A percentile compares a stretch with the other conserved stretches of the same genome.
phyloP scores from a whole-genome alignment of 1,140 invertebrate genomes.

The Drosophila ogumai region DNA sequence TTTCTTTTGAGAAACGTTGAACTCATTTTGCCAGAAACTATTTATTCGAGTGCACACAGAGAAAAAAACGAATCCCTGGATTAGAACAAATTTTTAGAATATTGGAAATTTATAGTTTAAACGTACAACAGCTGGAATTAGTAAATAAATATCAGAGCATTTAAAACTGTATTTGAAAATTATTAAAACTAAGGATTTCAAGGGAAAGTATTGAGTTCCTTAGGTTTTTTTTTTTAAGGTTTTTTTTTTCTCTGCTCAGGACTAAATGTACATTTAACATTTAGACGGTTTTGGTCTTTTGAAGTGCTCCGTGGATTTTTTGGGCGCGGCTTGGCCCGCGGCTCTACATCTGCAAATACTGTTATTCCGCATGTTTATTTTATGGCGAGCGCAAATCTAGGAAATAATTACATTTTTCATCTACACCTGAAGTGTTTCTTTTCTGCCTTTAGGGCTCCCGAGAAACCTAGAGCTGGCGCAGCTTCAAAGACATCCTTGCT shows the following conservation, averaged over 20 bases:
- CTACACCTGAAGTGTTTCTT: constrained; percentile 76
- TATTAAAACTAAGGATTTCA: neutral
- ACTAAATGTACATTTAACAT: constrained; percentile 60
- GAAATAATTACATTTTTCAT: constrained; percentile 84
- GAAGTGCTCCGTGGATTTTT: constrained; percentile 59
- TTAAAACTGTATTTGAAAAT: no score
- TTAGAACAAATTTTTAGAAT: neutral
- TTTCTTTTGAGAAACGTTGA: constrained; percentile 75
- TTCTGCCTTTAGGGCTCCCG: constrained; percentile 27
- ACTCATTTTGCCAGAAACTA: constrained; percentile 75
- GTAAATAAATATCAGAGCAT: no score
- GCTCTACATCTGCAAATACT: constrained; percentile 55
- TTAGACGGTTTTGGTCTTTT: constrained; percentile 66
- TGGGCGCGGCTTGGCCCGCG: constrained; percentile 23
- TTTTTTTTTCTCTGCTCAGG: neutral
- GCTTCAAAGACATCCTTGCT: constrained; percentile 39
- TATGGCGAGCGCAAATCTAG: constrained; percentile 71
- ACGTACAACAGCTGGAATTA: neutral
- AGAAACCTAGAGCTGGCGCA: constrained; percentile 22
- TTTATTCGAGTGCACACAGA: constrained; percentile 65
- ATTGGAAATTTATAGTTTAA: neutral
- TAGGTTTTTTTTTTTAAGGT: no score
- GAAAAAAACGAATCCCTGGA: neutral
- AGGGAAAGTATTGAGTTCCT: no score
- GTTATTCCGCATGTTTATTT: constrained; percentile 74